Evolutionary conservation across 2,888 invertebrate genomes (phyloP).

Genomic region (Oligia fasciuncula): DNA sequence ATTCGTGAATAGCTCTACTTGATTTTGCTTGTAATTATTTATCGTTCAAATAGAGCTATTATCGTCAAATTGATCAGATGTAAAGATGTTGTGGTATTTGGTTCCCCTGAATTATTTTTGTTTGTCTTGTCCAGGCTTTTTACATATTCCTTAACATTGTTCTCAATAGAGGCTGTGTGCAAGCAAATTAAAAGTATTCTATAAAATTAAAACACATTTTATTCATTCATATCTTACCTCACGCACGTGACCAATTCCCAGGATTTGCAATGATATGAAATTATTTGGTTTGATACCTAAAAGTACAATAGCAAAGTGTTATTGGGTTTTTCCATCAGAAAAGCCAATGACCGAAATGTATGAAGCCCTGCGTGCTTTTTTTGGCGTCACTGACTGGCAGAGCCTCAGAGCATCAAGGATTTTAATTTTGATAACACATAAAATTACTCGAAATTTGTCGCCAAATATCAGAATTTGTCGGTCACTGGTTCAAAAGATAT

Average conservation of each 20-base stretch:
- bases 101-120: slow-evolving; percentile 62
- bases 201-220: slow-evolving; percentile 72
- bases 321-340: background rate
- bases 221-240: slow-evolving; percentile 23
- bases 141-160: slow-evolving; percentile 79
- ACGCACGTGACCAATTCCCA: too few relatives aligned
- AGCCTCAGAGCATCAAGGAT: too few relatives aligned
- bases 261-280: too few relatives aligned
- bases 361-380: background rate
- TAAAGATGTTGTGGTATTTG: slow-evolving; percentile 54
- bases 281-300: background rate
- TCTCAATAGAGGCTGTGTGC: slow-evolving; percentile 89
- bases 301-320: background rate
- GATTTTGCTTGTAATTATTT: slow-evolving; percentile 65
- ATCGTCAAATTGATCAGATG: slow-evolving; percentile 55
- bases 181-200: slow-evolving; percentile 90
- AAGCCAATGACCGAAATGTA: background rate
- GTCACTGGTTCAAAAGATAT: too few relatives aligned
- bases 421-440: too few relatives aligned
- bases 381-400: too few relatives aligned
- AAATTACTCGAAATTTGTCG: too few relatives aligned
- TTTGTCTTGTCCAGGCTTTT: slow-evolving; percentile 70
- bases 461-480: too few relatives aligned
- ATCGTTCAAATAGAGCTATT: slow-evolving; percentile 63
- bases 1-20: slow-evolving; percentile 60